Conservation (phyloP, 2,888 invertebrate genomes). For the Sinelater perroti region DNA sequence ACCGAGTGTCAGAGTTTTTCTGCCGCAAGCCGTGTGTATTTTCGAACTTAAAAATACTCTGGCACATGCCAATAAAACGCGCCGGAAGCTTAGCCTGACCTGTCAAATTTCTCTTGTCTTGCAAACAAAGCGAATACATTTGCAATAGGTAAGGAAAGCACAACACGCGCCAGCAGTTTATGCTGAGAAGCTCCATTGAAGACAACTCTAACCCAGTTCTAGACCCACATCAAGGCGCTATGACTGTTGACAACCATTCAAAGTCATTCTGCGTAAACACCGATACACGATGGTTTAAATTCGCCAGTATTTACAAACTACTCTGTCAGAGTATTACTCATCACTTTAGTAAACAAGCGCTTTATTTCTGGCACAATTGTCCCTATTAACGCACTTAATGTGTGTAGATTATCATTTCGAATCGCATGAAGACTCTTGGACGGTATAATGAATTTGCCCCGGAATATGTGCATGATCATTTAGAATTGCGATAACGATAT, state of each 20-base stretch:
- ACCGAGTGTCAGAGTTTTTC: too few relatives aligned
- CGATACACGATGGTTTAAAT: constrained; percentile 25
- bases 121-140: constrained; percentile 16
- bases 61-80: not conserved
- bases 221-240: constrained; percentile 32
- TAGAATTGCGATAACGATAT: too few relatives aligned
- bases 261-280: constrained; percentile 30
- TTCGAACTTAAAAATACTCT: not conserved
- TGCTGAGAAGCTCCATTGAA: constrained; percentile 20
- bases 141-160: constrained; percentile 11
- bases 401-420: too few relatives aligned
- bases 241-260: constrained; percentile 32
- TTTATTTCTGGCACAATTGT: constrained; percentile 20
- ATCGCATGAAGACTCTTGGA: too few relatives aligned
- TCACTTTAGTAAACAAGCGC: constrained; percentile 22
- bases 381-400: too few relatives aligned
- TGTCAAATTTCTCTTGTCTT: constrained; percentile 15
- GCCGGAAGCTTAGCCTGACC: not conserved
- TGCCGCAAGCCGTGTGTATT: too few relatives aligned
- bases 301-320: constrained; percentile 13
- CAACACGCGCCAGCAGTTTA: constrained; percentile 25
- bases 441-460: too few relatives aligned
- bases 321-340: constrained; percentile 19
- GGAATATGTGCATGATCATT: too few relatives aligned
- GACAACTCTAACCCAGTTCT: constrained; percentile 20